A percentile compares a stretch with the other conserved stretches of the same genome.
Conservation (phyloP, 1,140 invertebrate genomes). For the Heterodera schachtii region DNA sequence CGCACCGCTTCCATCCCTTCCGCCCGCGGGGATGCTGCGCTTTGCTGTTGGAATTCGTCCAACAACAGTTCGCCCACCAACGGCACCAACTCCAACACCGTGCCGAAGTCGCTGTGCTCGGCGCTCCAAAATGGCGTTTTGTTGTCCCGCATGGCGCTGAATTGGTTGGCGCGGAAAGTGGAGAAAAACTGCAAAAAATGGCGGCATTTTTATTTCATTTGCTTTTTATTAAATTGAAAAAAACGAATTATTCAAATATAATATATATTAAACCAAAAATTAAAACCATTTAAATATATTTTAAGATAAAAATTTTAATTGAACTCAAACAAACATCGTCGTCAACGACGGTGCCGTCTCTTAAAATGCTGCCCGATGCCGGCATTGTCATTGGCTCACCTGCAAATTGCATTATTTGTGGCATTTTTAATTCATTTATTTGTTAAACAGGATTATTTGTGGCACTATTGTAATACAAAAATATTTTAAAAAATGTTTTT, state of each 20-base stretch:
- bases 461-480: too few relatives aligned
- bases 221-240: too few relatives aligned
- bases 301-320: neutral
- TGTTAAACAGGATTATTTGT: too few relatives aligned
- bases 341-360: neutral
- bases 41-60: constrained; percentile 33
- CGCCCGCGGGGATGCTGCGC: constrained; percentile 25
- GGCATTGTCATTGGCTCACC: neutral
- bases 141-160: neutral
- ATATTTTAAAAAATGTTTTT: constrained; percentile 9
- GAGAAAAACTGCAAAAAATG: neutral
- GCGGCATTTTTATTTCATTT: too few relatives aligned
- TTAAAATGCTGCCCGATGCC: neutral
- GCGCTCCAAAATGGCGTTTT: constrained; percentile 23
- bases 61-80: constrained; percentile 46
- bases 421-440: too few relatives aligned
- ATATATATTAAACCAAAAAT: neutral
- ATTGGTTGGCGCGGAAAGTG: constrained; percentile 18
- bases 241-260: too few relatives aligned
- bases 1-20: constrained; percentile 18
- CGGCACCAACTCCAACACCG: constrained; percentile 39
- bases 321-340: neutral
- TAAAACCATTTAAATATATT: neutral
- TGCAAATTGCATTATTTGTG: neutral
- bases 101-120: constrained; percentile 33